These are phyloP conservation scores for Psittacula echo DNA, from an alignment of 2,797 vertebrate genomes.

Conservation along the genomic window DNA sequence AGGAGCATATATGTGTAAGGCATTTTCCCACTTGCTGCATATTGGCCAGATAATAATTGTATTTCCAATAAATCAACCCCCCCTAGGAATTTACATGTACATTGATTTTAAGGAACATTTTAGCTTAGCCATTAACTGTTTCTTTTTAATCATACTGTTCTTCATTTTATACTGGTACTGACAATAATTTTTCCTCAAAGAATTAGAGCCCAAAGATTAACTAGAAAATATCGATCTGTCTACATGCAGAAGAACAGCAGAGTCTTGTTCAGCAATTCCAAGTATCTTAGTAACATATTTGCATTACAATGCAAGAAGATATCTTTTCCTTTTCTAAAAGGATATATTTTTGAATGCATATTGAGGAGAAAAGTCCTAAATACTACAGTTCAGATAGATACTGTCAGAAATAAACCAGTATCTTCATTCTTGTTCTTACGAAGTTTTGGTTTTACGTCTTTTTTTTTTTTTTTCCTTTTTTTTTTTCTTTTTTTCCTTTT, in stretches of 20 bases:
- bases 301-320: background rate
- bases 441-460: background rate
- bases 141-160: background rate
- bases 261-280: background rate
- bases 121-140: background rate
- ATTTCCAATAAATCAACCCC: background rate
- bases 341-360: background rate
- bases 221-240: background rate
- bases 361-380: background rate
- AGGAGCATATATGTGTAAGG: background rate
- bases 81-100: background rate
- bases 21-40: background rate
- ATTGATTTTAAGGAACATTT: background rate
- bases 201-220: background rate
- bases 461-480: background rate
- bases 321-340: background rate
- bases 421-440: background rate
- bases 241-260: background rate
- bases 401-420: background rate
- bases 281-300: background rate
- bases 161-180: background rate
- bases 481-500: no score
- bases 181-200: background rate
- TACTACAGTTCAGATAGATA: background rate
- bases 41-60: background rate